Evolutionary conservation across 2,888 invertebrate genomes (phyloP), one percentile per base, ranked within the genome.

Genomic region (Clanis bilineata): DNA sequence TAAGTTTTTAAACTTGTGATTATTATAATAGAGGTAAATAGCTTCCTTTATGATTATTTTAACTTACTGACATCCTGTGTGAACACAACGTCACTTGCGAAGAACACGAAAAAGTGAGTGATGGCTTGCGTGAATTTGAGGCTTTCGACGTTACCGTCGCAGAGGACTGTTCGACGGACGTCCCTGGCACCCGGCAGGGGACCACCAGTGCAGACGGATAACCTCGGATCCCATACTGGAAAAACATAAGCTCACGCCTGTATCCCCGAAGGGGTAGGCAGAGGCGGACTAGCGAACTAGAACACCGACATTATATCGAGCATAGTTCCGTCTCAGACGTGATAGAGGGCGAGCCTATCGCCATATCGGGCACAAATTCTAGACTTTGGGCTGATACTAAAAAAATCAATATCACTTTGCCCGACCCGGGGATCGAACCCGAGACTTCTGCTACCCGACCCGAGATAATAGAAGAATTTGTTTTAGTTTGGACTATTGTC

Each of bases 21-120:
- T 5, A 39, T 3, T 3, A 39, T 5, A 39, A n/a, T 1, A 68
- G 66, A n/a, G n/a, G n/a, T n/a, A n/a, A n/a, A n/a, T n/a, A n/a
- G n/a, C n/a, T n/a, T n/a, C n/a, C n/a, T n/a, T n/a, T n/a, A n/a
- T n/a, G n/a, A n/a, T n/a, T n/a, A n/a, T n/a, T n/a, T n/a, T n/a
- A 22, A 57, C 69, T 70, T 69, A 83, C 83, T 73, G 4, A 82
- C 80, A 44, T 83, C 83, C 36, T 78, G 77, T 7, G 77, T 65
- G 12, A 76, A 76, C 3, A 74, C 65, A 1, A 79, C 62, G 32
- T 83, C 82, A 3, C 71, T 71, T n/a, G 64, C 62, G 25, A 72
- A 64, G n/a, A 73, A 73, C 7, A 77, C 72, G 28, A 69, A 47
- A 23, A 74, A 71, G 60, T 82, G 70, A 0, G 73, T 61, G 1